Percentiles rank a stretch among this genome's conserved stretches.
Conservation (phyloP, 2,113 vertebrate species). For the Forbesichthys agassizii region DNA sequence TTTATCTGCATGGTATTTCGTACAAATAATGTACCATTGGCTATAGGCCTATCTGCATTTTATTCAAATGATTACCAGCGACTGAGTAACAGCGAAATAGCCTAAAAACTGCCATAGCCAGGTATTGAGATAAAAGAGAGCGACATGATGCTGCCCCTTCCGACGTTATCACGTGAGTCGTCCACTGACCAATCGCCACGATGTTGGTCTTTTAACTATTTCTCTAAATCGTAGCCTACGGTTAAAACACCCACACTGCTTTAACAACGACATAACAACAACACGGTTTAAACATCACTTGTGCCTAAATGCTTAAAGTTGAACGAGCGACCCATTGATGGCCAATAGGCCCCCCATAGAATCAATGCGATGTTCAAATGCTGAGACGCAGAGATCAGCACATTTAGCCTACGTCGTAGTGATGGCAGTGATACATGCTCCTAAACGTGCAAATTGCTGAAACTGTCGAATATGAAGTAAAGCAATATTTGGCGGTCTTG, state of each 20-base stretch:
- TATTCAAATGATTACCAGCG: conserved; percentile 7
- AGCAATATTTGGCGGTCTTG: neutral
- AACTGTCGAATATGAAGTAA: neutral
- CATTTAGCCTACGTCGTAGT: conserved; percentile 24
- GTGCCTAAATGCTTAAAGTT: conserved; percentile 31
- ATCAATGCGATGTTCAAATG: conserved; percentile 36
- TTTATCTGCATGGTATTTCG: too few species aligned
- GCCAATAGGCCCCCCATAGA: conserved; percentile 27
- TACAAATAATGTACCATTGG: neutral
- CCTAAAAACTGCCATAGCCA: conserved; percentile 20
- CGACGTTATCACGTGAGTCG: conserved; percentile 67
- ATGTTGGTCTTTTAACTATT: conserved; percentile 66
- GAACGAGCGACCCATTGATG: conserved; percentile 10
- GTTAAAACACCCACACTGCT: conserved; percentile 55
- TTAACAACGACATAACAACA: conserved; percentile 43
- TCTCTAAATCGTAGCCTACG: conserved; percentile 56
- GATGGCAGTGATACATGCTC: conserved; percentile 37
- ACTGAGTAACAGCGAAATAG: conserved; percentile 1
- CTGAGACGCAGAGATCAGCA: conserved; percentile 13
- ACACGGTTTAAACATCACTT: conserved; percentile 1
- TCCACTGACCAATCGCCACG: conserved; percentile 64
- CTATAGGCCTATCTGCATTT: conserved; percentile 5
- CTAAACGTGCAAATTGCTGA: neutral
- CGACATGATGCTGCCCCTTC: conserved; percentile 54
- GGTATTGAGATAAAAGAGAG: conserved; percentile 36